These are phyloP conservation scores for Centropyge bicolor DNA, from an alignment of 2,797 vertebrate genomes.

Conservation along the genomic window DNA sequence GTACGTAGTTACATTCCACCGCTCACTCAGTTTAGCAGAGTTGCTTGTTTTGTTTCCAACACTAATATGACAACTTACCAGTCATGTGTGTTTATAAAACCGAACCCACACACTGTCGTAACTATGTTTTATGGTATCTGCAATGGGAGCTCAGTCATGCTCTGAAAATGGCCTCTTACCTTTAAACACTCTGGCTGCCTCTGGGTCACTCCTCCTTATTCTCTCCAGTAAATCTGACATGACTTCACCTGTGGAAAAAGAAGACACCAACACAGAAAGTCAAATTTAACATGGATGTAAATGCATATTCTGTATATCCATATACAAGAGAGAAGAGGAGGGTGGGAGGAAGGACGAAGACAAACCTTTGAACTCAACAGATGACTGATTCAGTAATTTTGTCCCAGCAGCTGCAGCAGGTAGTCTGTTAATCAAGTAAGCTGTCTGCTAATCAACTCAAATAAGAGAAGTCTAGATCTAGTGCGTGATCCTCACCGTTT, in stretches of 20 bases:
- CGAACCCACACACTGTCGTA: background rate
- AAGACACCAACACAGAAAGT: background rate
- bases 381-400: background rate
- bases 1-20: background rate
- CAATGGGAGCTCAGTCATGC: background rate
- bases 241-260: constrained; percentile 12
- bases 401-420: background rate
- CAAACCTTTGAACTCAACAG: background rate
- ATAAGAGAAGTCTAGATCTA: fast-evolving
- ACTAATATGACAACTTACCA: background rate
- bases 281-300: too few relatives aligned
- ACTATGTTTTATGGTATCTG: background rate
- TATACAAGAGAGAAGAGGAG: background rate
- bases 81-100: background rate
- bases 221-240: constrained; percentile 36
- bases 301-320: too few relatives aligned
- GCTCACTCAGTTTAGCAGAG: too few relatives aligned
- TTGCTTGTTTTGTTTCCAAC: background rate
- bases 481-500: too few relatives aligned
- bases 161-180: background rate
- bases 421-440: background rate
- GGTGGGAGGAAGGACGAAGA: background rate
- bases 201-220: fast-evolving
- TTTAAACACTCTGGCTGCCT: fast-evolving
- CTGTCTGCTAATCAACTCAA: background rate